Evolutionary conservation across 2,888 invertebrate genomes (phyloP).

Genomic region (Dryobotodes eremita): DNA sequence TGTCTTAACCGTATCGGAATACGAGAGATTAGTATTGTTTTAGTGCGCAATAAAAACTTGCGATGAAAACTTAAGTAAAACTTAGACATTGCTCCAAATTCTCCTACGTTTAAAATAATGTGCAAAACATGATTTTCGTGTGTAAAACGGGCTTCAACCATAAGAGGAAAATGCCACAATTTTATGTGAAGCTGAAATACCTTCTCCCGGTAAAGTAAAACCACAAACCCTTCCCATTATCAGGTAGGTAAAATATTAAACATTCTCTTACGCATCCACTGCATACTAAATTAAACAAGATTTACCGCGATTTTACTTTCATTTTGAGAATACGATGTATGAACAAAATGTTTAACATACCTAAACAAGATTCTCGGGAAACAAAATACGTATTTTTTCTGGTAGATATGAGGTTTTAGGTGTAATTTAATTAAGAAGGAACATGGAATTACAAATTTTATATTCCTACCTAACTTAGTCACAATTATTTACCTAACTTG

Average conservation of each 20-base stretch:
- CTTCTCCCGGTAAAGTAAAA: slow-evolving; percentile 10
- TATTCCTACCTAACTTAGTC: background rate
- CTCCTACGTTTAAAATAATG: background rate
- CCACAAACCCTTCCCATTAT: slow-evolving; percentile 30
- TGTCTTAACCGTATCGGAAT: background rate
- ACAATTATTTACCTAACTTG: background rate
- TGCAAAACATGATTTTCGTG: background rate
- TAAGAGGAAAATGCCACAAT: slow-evolving; percentile 33
- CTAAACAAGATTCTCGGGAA: background rate
- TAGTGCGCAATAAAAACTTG: background rate
- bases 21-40: background rate
- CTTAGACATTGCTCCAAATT: background rate
- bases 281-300: slow-evolving; percentile 31
- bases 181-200: slow-evolving; percentile 22
- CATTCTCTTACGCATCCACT: slow-evolving; percentile 15
- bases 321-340: background rate
- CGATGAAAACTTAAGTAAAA: no score
- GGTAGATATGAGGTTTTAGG: background rate
- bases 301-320: slow-evolving; percentile 7
- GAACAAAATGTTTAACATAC: background rate
- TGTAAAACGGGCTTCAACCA: slow-evolving; percentile 1
- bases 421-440: background rate
- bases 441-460: background rate
- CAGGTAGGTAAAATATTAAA: slow-evolving; percentile 33
- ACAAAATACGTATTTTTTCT: background rate